These are phyloP conservation scores for Sinella curviseta DNA, from an alignment of 1,140 invertebrate genomes.

Conservation along the genomic window DNA sequence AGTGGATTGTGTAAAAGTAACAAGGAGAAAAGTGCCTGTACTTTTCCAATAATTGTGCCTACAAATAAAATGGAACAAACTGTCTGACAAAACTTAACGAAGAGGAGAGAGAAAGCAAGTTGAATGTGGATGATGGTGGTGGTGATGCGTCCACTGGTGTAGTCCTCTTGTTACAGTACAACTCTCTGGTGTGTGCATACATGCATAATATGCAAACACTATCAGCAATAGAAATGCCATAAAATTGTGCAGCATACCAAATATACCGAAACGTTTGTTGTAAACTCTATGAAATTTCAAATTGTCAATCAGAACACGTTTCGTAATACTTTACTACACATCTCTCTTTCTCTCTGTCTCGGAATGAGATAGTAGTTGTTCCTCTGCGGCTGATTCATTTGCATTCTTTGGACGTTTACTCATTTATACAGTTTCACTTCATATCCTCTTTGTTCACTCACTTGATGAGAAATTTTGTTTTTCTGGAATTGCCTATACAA, in stretches of 20 bases:
- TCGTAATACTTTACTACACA: neutral
- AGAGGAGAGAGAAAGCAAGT: no score
- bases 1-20: neutral
- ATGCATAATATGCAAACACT: no score
- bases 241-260: no score
- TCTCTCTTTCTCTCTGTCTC: neutral
- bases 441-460: neutral
- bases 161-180: no score
- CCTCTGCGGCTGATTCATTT: neutral
- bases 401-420: neutral
- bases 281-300: neutral
- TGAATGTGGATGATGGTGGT: no score
- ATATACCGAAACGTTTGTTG: neutral
- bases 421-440: neutral
- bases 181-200: no score
- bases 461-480: conserved; percentile 6
- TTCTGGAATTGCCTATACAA: neutral
- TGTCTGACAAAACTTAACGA: no score
- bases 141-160: no score
- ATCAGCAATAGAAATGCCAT: no score
- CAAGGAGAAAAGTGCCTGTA: neutral
- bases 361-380: neutral
- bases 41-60: neutral
- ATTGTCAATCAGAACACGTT: conserved; percentile 19
- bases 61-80: no score